A percentile compares a stretch with the other conserved stretches of the same genome.
These are phyloP conservation scores for Pithys albifrons DNA, from an alignment of 2,113 vertebrate genomes.

Conservation along the genomic window DNA sequence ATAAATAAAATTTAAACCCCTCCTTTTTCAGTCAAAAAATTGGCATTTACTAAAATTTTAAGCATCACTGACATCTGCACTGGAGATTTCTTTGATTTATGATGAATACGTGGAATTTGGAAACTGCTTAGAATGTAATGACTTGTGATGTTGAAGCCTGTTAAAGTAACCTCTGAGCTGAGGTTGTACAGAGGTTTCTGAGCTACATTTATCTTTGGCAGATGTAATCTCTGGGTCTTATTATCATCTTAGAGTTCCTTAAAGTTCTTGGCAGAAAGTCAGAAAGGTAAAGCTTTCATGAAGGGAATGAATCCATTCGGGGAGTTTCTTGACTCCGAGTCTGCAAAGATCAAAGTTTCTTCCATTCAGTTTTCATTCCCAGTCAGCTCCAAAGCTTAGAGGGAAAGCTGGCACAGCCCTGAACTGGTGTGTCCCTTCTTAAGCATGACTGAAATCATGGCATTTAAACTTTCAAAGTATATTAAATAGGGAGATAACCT, in stretches of 20 bases:
- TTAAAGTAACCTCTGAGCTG: not conserved
- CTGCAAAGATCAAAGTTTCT: not conserved
- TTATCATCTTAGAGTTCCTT: not conserved
- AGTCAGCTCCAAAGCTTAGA: not conserved
- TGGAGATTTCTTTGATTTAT: not conserved
- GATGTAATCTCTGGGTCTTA: not conserved
- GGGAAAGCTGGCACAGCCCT: not conserved
- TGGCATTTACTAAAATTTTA: not conserved
- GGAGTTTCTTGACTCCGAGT: not conserved
- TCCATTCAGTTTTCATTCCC: not conserved
- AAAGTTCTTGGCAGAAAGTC: not conserved
- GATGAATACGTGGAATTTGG: not conserved
- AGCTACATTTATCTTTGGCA: conserved; percentile 13
- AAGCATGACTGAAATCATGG: not conserved
- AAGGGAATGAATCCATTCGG: not conserved
- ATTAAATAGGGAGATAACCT: not conserved
- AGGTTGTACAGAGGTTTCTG: not conserved
- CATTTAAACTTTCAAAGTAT: not conserved
- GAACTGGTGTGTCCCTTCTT: not conserved
- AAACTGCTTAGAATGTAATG: not conserved
- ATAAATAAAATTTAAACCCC: not conserved
- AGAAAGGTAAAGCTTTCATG: not conserved
- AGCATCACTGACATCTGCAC: not conserved
- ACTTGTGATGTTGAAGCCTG: not conserved
- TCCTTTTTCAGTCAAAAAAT: not conserved